Percentiles rank a stretch among this genome's conserved stretches.
Conservation (phyloP, 1,140 invertebrate species). For the Apis laboriosa region DNA sequence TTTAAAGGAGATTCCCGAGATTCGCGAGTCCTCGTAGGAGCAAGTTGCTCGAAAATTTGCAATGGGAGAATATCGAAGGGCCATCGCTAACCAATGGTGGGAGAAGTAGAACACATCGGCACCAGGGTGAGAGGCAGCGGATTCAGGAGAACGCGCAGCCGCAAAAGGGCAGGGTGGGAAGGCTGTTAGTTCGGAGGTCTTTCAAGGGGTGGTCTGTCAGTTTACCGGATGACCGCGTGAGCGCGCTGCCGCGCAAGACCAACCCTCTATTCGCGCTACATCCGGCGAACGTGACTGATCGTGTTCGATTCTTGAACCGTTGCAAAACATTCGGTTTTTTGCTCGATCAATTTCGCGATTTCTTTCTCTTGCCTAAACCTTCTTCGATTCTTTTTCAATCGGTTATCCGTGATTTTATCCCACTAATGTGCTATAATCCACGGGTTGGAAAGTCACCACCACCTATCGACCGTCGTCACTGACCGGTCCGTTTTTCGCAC, state of each 20-base stretch:
- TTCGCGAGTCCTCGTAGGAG: not conserved
- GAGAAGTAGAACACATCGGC: constrained; percentile 34
- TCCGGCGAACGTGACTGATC: constrained; percentile 67
- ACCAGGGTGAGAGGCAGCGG: constrained; percentile 18
- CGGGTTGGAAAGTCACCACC: constrained; percentile 16
- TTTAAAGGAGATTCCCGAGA: not conserved
- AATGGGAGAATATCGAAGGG: constrained; percentile 36
- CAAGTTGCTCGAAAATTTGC: constrained; percentile 24
- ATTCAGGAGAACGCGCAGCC: constrained; percentile 23
- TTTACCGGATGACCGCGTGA: constrained; percentile 68
- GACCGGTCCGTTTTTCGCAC: constrained; percentile 39
- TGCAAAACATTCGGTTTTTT: constrained; percentile 29
- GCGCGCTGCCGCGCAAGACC: constrained; percentile 75
- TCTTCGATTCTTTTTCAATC: too few species aligned
- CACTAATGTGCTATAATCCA: constrained; percentile 5
- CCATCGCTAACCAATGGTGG: constrained; percentile 16
- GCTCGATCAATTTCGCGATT: not conserved
- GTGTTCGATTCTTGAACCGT: constrained; percentile 39
- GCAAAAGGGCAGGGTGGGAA: constrained; percentile 12
- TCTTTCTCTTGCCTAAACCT: not conserved
- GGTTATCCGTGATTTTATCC: too few species aligned
- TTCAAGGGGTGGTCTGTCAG: constrained; percentile 54
- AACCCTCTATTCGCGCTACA: constrained; percentile 73
- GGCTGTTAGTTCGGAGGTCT: constrained; percentile 32
- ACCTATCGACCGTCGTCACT: constrained; percentile 45